Conservation (phyloP, 1,140 invertebrate species). For the Drosophila carrolli region DNA sequence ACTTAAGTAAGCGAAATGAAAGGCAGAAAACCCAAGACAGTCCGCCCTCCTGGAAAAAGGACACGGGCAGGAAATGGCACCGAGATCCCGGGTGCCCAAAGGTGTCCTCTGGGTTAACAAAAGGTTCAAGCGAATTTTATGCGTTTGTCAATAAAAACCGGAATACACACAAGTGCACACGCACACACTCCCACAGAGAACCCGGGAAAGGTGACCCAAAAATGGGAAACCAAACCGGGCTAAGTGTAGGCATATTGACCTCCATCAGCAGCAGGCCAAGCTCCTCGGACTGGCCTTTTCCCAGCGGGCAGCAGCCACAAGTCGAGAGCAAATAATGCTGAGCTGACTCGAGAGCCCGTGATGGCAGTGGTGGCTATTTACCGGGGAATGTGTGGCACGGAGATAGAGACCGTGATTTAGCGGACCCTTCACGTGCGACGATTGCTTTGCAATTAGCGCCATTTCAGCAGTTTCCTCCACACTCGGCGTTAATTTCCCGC, state of each 20-base stretch:
- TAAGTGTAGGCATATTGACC: conserved; percentile 80
- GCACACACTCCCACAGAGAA: background rate
- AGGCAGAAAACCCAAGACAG: conserved; percentile 43
- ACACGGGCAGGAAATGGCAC: conserved; percentile 59
- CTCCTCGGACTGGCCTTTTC: conserved; percentile 22
- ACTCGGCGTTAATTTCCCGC: conserved; percentile 55
- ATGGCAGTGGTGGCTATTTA: conserved; percentile 10
- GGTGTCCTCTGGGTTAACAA: conserved; percentile 71
- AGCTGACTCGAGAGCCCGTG: conserved; percentile 18
- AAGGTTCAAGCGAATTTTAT: conserved; percentile 79
- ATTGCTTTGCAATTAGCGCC: conserved; percentile 81
- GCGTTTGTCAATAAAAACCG: conserved; percentile 76
- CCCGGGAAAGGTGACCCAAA: conserved; percentile 20
- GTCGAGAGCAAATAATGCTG: conserved; percentile 53
- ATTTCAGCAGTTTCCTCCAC: conserved; percentile 65
- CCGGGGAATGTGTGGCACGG: conserved; percentile 19
- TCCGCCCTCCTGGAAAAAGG: conserved; percentile 26
- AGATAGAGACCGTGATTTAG: conserved; percentile 58
- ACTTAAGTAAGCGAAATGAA: conserved; percentile 79
- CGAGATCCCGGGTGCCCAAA: conserved; percentile 40
- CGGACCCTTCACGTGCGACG: conserved; percentile 62
- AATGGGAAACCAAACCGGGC: conserved; percentile 74
- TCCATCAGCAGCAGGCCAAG: conserved; percentile 52
- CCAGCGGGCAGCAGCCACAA: conserved; percentile 36
- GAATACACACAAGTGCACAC: conserved; percentile 33